Evolutionary conservation across 2,797 vertebrate genomes (phyloP), one percentile per base, ranked within the genome.

Genomic region (Gymnopithys bicolor): DNA sequence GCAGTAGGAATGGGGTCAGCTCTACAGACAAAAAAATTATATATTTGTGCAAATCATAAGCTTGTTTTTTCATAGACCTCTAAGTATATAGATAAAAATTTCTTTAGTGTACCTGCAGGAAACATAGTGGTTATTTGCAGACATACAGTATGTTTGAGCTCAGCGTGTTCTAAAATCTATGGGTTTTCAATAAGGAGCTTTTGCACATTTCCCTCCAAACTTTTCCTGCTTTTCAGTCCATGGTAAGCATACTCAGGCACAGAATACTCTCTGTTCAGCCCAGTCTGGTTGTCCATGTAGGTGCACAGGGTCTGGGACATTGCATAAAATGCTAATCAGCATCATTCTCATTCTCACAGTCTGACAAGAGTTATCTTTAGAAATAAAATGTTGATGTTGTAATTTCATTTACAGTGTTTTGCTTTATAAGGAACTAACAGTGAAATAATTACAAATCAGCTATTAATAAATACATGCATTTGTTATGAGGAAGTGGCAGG

Each of bases 381-480:
- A 94, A 94, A 93, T 43, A 56, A 49, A 14, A 12, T 45, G 30
- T 78, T 90, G 78, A 60, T 89, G 51, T 56, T 81, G 76, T 49
- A 84, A 84, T 77, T 88, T 70, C 35, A 94, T 94, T 86, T 81
- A 69, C 35, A 67, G 33, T 74, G 53, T 95, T 92, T 94, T 83
- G 76, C 67, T 58, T 94, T 85, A 70, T 90, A 84, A 87, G 79
- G 84, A 39, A 84, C 14, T 83, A 75, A 62, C 1, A 24, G 77
- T 24, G 32, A 78, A 75, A 76, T 53, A 58, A 71, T 84, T 43
- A 66, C 59, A 91, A 91, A 94, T 87, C 84, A 75, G 51, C 84
- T 60, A 33, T 78, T 90, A 95, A 96, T 94, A 97, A 97, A 97
- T 86, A 95, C 19, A 70, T 1, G 9, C 90, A 51, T 91, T 94